phyloP scores from a whole-genome alignment of 2,113 vertebrate species.

The Oriolus oriolus region DNA sequence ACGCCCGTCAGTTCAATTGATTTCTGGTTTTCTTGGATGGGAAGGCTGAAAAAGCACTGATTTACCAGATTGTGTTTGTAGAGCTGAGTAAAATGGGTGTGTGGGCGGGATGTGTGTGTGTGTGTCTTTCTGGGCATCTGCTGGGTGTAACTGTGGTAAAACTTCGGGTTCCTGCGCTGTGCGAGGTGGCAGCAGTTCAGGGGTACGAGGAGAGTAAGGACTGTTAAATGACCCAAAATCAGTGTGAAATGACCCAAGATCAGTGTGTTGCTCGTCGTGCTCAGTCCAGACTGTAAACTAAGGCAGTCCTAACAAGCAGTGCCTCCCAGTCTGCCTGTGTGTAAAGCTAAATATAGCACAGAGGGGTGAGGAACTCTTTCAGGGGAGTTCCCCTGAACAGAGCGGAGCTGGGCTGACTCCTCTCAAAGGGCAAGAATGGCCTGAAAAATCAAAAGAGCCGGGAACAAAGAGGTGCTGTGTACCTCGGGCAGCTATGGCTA shows the following conservation, averaged over 20 bases:
- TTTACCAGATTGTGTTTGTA: background rate
- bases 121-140: background rate
- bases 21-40: background rate
- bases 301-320: conserved; percentile 1
- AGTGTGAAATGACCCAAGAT: background rate
- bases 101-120: background rate
- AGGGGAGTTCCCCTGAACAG: background rate
- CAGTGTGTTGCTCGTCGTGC: background rate
- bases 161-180: background rate
- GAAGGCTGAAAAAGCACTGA: background rate
- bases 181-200: background rate
- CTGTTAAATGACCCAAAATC: background rate
- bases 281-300: background rate
- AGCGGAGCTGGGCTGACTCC: background rate
- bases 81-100: background rate
- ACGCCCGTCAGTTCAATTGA: fast-evolving
- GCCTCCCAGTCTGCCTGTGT: background rate
- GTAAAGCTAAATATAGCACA: background rate
- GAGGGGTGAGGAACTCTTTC: background rate
- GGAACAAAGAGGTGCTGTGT: background rate
- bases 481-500: background rate
- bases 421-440: background rate
- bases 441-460: conserved; percentile 20
- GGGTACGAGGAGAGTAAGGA: background rate
- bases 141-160: background rate